These are phyloP conservation scores for Morone chrysops DNA, from an alignment of 2,113 vertebrate species.

Conservation along the genomic window DNA sequence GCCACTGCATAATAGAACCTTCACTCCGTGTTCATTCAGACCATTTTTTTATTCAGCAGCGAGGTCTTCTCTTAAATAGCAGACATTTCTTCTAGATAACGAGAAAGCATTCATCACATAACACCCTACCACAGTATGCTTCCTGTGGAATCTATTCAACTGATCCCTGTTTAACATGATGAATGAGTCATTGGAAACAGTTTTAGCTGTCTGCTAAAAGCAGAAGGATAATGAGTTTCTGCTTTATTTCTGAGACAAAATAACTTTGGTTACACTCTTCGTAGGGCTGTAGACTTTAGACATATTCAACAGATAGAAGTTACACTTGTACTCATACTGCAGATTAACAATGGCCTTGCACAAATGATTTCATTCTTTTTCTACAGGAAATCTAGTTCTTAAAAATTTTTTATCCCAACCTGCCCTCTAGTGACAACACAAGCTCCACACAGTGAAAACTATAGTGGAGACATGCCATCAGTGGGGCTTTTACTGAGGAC, in stretches of 20 bases:
- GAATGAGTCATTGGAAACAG: neutral
- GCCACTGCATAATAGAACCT: neutral
- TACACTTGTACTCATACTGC: neutral
- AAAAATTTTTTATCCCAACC: conserved; percentile 28
- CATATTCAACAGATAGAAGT: neutral
- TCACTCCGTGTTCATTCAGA: neutral
- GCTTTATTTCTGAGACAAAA: neutral
- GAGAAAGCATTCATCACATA: conserved; percentile 11
- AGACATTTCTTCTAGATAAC: neutral
- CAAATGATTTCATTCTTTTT: neutral
- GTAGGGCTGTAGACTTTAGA: neutral
- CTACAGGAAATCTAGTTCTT: neutral
- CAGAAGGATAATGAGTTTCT: neutral
- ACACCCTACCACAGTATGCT: neutral
- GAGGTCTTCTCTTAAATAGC: neutral
- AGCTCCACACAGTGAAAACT: neutral
- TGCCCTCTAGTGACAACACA: conserved; percentile 61
- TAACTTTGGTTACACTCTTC: neutral
- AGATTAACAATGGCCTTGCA: neutral
- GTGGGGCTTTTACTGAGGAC: neutral
- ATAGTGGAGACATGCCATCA: neutral
- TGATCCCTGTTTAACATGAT: conserved; percentile 3
- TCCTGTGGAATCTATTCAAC: neutral
- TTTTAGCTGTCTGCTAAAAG: neutral
- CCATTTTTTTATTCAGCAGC: neutral